These are phyloP conservation scores for Numenius phaeopus DNA, from an alignment of 2,797 vertebrate species.

Conservation along the genomic window DNA sequence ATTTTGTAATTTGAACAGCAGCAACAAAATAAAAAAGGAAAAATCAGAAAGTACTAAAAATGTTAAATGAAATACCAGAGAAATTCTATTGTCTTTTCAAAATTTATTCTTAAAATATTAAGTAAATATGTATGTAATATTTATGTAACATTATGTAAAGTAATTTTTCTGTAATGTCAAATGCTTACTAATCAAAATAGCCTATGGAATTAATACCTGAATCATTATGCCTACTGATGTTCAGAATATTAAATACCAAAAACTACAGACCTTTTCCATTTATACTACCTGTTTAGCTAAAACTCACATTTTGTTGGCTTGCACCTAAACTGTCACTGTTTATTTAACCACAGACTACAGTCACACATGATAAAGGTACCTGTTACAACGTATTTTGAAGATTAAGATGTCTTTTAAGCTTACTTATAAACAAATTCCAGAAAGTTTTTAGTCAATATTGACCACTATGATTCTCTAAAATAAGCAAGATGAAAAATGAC, in stretches of 20 bases:
- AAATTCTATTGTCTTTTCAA: not conserved
- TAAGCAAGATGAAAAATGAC: rapidly evolving
- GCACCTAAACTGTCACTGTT: not conserved
- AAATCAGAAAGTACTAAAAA: not conserved
- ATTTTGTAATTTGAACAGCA: not conserved
- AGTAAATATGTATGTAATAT: not conserved
- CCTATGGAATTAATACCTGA: not conserved
- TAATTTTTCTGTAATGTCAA: not conserved
- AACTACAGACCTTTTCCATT: not conserved
- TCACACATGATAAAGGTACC: rapidly evolving
- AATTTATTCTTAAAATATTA: not conserved
- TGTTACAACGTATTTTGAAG: not conserved
- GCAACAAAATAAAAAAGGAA: not conserved
- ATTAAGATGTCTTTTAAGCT: not conserved
- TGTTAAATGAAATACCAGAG: not conserved
- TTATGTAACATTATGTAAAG: not conserved
- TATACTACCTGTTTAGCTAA: not conserved
- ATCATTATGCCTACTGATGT: not conserved
- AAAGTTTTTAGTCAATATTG: not conserved
- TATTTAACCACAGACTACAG: not conserved
- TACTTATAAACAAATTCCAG: not conserved
- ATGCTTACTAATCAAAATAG: not conserved
- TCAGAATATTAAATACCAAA: not conserved
- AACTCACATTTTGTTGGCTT: not conserved
- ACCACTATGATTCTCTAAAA: not conserved